Evolutionary conservation across 2,888 invertebrate species (phyloP), one percentile per base, ranked within the genome.

Genomic region (Meteorus cinctellus): DNA sequence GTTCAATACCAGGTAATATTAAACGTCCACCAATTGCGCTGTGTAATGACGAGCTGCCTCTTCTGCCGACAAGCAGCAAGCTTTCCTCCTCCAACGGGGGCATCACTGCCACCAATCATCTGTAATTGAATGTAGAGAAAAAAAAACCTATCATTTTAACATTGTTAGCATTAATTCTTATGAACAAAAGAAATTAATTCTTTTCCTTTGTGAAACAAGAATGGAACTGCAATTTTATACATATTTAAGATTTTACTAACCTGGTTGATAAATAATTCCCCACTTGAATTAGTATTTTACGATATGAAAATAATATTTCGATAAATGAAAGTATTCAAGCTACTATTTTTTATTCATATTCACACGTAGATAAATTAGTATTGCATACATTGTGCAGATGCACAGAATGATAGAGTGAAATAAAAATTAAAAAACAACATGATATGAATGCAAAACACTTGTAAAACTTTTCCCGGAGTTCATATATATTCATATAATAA

Each of bases 61-160:
- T 83, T 84, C 85, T 87, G 84, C 87, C 87, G 81, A 88, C 86
- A 78, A 88, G 88, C 87, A 87, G 88, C 84, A 86, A 90, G 89
- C 92, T 92, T 89, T 93, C 93, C 85, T 93, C 93, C 90, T 93
- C 93, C 88, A 92, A 92, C 87, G 91, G 90, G 91, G 92, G 92
- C 86, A 84, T 91, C 87, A 86, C 84, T 86, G 87, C 88, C 86
- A 85, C 84, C 84, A 86, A 86, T 82, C 88, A 88, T 88, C 88
- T 88, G 82, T 29, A 84, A 82, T 72, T 74, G 55, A 10, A 41
- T 29, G 14, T n/a, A 4, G 34, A 8, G 34, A 65, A 24, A 51
- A 72, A 75, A 36, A 24, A 65, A 60, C 31, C 59, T 59, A 34
- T 48, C 34, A 60, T 41, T 68, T 51, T 3, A 48, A 48, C 16